Evolutionary conservation across 2,888 invertebrate species (phyloP), one percentile per base, ranked within the genome.

Genomic region (Dryobota labecula): DNA sequence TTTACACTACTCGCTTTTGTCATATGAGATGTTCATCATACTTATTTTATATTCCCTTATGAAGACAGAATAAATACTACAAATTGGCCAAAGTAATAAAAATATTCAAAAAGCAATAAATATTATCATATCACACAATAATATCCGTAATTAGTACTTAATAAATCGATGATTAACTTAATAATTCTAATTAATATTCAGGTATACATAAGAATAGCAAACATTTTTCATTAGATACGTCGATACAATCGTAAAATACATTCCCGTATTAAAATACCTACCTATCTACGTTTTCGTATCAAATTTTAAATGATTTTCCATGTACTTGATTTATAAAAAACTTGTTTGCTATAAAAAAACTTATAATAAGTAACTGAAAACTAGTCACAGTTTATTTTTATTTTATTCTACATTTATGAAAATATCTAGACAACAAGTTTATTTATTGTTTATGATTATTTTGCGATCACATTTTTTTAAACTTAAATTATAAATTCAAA

Each of bases 211-310:
- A 77, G 86, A 86, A 87, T 91, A 91, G 90, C 91, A 90, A 91
- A 91, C 87, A 76, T 82, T 83, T 87, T 87, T 86, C 83, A 88
- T 84, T 88, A 89, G 85, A 84, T 88, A 89, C 87, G 86, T 90
- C 87, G 88, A 89, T 91, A 90, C 88, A 91, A 90, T 92, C 93
- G 91, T 93, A 91, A 92, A 92, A 91, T 92, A 94, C 92, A 94
- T 92, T 93, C 91, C 91, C 92, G 92, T 95, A 94, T 94, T 95
- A 93, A 93, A 95, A 94, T 95, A 94, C 93, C 95, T 95, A 95
- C 94, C 95, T 95, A 95, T 91, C 95, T 95, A 95, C 92, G 85
- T 92, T 92, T 94, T 95, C 93, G 92, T 95, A 95, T 95, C 94
- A 95, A 95, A 94, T 93, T 93, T 92, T 92, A 89, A 89, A 91